Conservation (phyloP, 2,888 invertebrate genomes). For the Coecobrya sp. region DNA sequence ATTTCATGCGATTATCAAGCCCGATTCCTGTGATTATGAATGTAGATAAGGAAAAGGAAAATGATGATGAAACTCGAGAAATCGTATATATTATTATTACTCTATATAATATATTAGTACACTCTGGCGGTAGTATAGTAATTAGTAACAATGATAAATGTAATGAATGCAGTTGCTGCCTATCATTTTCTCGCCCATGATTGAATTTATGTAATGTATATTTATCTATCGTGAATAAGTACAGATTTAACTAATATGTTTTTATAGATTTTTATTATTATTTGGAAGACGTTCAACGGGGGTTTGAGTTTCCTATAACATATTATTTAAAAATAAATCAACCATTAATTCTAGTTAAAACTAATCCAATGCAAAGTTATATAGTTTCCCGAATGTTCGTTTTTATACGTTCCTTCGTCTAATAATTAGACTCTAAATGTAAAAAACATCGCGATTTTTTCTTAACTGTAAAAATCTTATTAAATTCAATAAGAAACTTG, state of each 20-base stretch:
- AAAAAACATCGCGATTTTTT: too few relatives aligned
- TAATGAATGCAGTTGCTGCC: not conserved
- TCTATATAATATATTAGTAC: constrained; percentile 2
- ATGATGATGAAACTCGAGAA: constrained; percentile 17
- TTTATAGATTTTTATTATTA: constrained; percentile 39
- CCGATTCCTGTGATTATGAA: constrained; percentile 61
- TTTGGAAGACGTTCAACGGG: not conserved
- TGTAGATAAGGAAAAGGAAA: constrained; percentile 4
- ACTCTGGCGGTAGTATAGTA: constrained; percentile 20
- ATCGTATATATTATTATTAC: constrained; percentile 20
- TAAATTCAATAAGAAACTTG: not conserved
- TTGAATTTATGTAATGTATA: not conserved
- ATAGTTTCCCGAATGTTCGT: not conserved
- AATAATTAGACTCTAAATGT: too few relatives aligned
- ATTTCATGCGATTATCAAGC: constrained; percentile 50
- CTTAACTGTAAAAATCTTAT: not conserved
- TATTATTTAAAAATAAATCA: not conserved
- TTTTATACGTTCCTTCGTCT: not conserved
- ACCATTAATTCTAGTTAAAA: not conserved
- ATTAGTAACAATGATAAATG: not conserved
- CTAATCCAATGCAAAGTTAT: not conserved
- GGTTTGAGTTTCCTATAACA: not conserved
- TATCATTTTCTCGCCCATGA: not conserved
- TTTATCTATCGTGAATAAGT: not conserved
- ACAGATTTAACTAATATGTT: constrained; percentile 6